Evolutionary conservation across 1,140 invertebrate species (phyloP).

Genomic region (Antheraea mylitta): DNA sequence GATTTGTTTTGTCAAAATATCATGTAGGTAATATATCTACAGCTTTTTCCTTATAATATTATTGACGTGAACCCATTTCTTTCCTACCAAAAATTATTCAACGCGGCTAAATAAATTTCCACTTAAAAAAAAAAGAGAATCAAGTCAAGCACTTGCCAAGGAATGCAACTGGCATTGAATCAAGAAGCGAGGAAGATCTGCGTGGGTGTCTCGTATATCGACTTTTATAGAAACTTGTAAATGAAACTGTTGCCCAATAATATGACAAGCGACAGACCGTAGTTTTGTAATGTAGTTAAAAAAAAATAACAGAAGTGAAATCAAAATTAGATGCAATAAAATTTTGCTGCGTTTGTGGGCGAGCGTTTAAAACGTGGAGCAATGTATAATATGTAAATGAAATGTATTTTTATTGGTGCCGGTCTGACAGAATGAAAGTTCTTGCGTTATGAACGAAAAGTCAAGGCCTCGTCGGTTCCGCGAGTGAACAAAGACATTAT

Average conservation of each 20-base stretch:
- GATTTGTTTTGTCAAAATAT: too few species aligned
- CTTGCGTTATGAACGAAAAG: constrained; percentile 11
- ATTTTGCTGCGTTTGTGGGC: neutral
- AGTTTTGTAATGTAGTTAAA: neutral
- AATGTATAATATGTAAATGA: constrained; percentile 19
- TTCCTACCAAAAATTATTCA: too few species aligned
- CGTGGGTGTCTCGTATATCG: neutral
- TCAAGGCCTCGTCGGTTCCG: constrained; percentile 13
- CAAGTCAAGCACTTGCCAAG: too few species aligned
- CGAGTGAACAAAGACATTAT: neutral
- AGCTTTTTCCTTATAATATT: too few species aligned
- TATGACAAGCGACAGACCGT: neutral
- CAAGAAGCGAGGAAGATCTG: too few species aligned
- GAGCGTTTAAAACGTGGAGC: constrained; percentile 14
- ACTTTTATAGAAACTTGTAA: neutral
- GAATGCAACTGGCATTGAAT: too few species aligned
- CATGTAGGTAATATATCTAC: too few species aligned
- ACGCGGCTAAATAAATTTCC: too few species aligned
- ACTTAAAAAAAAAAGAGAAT: too few species aligned
- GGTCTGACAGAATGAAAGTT: constrained; percentile 21
- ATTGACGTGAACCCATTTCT: too few species aligned
- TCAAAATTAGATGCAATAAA: constrained; percentile 13
- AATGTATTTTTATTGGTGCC: constrained; percentile 13
- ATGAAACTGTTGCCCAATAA: neutral
- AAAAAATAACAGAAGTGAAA: neutral